phyloP scores from a whole-genome alignment of 2,797 vertebrate species.

The Okamejei kenojei region DNA sequence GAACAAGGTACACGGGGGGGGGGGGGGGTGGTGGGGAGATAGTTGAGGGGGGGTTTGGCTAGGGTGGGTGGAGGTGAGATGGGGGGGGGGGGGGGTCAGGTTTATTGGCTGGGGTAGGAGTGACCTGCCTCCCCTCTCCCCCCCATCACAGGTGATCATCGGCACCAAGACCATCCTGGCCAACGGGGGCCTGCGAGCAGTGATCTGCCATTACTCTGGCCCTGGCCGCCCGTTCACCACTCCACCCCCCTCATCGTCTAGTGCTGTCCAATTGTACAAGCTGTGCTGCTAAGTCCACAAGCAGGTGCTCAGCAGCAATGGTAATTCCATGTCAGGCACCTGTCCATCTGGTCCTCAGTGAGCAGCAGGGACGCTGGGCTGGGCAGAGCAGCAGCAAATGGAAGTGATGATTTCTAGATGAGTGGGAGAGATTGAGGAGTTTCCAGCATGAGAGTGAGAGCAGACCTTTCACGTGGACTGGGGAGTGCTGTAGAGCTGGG shows the following conservation, averaged over 20 bases:
- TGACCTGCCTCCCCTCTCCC: no score
- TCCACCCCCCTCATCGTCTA: slow-evolving; percentile 94
- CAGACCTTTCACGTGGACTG: no score
- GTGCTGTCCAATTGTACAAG: slow-evolving; percentile 97
- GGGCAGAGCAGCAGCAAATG: no score
- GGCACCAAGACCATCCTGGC: slow-evolving; percentile 95
- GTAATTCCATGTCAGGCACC: no score
- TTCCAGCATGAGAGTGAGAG: no score
- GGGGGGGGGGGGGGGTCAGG: background rate
- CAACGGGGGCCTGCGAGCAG: slow-evolving; percentile 83
- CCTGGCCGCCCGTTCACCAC: slow-evolving; percentile 88
- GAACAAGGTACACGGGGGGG: slow-evolving; percentile 72
- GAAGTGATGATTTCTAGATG: no score
- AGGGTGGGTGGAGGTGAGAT: background rate
- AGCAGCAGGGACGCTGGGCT: no score
- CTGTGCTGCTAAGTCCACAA: slow-evolving; percentile 93
- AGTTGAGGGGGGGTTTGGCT: background rate
- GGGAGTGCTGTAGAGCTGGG: no score
- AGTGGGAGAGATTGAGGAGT: no score
- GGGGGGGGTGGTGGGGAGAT: no score
- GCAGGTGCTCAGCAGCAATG: no score
- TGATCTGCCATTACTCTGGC: slow-evolving; percentile 86
- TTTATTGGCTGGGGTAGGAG: background rate
- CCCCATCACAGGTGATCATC: slow-evolving; percentile 78
- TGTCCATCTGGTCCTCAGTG: no score